phyloP scores from a whole-genome alignment of 2,113 vertebrate genomes.

The Podilymbus podiceps region DNA sequence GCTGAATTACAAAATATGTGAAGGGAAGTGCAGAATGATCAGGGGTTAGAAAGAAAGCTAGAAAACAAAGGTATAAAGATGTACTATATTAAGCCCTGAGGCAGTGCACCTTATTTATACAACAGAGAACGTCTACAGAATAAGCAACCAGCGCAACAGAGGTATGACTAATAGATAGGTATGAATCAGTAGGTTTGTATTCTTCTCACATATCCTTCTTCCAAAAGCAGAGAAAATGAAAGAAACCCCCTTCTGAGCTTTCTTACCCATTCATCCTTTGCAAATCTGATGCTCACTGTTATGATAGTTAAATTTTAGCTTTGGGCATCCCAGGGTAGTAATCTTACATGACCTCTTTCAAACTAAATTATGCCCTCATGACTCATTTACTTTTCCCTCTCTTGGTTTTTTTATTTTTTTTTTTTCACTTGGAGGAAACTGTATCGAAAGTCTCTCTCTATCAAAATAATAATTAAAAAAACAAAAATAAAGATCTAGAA shows the following conservation, averaged over 20 bases:
- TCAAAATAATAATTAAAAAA: neutral
- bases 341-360: constrained; percentile 2
- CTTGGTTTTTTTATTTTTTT: neutral
- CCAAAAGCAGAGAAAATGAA: constrained; percentile 50
- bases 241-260: constrained; percentile 15
- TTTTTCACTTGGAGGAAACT: neutral
- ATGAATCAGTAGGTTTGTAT: constrained; percentile 51
- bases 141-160: constrained; percentile 55
- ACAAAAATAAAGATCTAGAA: neutral
- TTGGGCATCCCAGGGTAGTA: constrained; percentile 1
- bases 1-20: neutral
- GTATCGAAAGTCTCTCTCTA: neutral
- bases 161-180: constrained; percentile 56
- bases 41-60: neutral
- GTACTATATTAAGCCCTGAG: constrained; percentile 43
- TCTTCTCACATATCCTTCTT: neutral
- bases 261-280: constrained; percentile 44
- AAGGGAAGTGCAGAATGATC: neutral
- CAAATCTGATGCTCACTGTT: constrained; percentile 20
- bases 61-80: constrained; percentile 43
- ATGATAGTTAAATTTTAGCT: constrained; percentile 41
- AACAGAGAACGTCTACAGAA: constrained; percentile 49
- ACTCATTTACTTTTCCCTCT: neutral
- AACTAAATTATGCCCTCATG: constrained; percentile 15
- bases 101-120: constrained; percentile 61